Percentiles rank a stretch among this genome's conserved stretches.
Conservation (phyloP, 2,797 vertebrate species). For the Melopsittacus undulatus region DNA sequence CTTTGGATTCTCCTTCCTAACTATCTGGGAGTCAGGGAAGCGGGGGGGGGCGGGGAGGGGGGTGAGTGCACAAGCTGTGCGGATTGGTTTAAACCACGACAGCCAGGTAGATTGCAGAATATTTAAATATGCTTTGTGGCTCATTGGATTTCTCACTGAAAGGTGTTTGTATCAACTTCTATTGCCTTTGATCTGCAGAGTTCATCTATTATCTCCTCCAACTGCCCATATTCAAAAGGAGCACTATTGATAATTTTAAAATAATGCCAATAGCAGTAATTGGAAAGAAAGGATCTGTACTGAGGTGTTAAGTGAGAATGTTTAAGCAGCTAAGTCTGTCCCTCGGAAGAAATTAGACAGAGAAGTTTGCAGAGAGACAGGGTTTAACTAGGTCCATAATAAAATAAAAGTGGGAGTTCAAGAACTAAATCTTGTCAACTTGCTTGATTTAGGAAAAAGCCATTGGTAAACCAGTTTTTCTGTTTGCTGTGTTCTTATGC, state of each 20-base stretch:
- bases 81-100: too few relatives aligned
- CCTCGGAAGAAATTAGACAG: not conserved
- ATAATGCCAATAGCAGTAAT: not conserved
- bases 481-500: not conserved
- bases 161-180: not conserved
- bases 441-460: not conserved
- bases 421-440: not conserved
- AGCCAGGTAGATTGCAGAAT: not conserved
- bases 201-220: not conserved
- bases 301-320: not conserved
- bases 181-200: not conserved
- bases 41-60: too few relatives aligned
- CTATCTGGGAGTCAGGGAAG: too few relatives aligned
- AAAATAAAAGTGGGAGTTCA: not conserved
- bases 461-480: not conserved
- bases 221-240: not conserved
- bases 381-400: not conserved
- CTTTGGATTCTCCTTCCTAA: too few relatives aligned
- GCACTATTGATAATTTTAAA: not conserved
- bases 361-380: not conserved
- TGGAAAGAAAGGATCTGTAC: not conserved
- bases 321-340: not conserved
- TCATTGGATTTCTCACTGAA: not conserved
- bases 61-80: too few relatives aligned
- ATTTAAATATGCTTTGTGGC: not conserved